Conservation (phyloP, 1,140 invertebrate genomes). For the Drosophila pruinosa region DNA sequence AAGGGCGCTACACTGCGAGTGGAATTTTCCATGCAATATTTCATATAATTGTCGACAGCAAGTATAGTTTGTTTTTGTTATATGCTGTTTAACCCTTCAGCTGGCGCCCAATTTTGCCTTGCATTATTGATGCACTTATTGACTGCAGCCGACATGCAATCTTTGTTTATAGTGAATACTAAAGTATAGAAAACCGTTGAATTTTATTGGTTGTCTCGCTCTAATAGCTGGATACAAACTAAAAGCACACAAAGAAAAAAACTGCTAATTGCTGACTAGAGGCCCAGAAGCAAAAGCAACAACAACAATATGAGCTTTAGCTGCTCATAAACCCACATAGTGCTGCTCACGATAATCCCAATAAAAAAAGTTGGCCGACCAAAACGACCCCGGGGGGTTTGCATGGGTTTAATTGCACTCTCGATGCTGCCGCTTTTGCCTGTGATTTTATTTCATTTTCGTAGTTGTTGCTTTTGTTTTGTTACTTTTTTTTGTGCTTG, state of each 20-base stretch:
- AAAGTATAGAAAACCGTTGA: no score
- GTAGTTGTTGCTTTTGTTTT: background rate
- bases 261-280: constrained; percentile 14
- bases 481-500: constrained; percentile 43
- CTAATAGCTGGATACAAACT: constrained; percentile 3
- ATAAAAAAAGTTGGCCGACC: constrained; percentile 21
- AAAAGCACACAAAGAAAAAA: no score
- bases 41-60: constrained; percentile 46
- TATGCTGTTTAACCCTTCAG: constrained; percentile 27
- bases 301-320: background rate
- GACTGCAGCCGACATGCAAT: no score
- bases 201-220: constrained; percentile 5
- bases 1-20: constrained; percentile 40
- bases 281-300: background rate
- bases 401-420: constrained; percentile 67
- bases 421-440: constrained; percentile 30
- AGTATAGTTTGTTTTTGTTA: background rate
- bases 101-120: background rate
- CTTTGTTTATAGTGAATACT: no score
- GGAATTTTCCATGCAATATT: constrained; percentile 73
- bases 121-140: no score
- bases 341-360: background rate
- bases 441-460: constrained; percentile 15
- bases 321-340: background rate
- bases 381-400: constrained; percentile 53